Conservation (phyloP, 2,113 vertebrate species). For the Xiphophorus hellerii region DNA sequence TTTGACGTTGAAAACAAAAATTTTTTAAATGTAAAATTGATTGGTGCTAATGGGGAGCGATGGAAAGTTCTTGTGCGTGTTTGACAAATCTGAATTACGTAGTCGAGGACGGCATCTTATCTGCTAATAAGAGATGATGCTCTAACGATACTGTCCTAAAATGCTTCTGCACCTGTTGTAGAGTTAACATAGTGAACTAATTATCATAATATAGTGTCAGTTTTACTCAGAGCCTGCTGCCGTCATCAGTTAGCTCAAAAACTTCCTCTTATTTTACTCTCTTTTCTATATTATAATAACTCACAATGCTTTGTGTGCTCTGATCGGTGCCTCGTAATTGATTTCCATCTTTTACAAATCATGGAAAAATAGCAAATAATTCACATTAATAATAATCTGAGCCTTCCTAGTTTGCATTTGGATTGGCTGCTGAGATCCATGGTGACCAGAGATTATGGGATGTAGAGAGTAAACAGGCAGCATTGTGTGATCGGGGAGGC, state of each 20-base stretch:
- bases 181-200: not conserved
- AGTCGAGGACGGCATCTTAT: constrained; percentile 5
- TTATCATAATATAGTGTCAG: not conserved
- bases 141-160: not conserved
- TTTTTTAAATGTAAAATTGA: not conserved
- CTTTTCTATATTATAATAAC: not conserved
- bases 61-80: constrained; percentile 58
- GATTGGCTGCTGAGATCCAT: not conserved
- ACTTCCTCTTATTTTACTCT: constrained; percentile 12
- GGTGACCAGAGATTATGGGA: not conserved
- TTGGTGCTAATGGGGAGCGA: not conserved
- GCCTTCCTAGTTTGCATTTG: not conserved
- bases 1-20: not conserved
- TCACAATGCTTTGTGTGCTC: constrained; percentile 10
- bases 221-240: not conserved
- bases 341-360: not conserved
- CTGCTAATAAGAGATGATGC: not conserved
- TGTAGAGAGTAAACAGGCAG: not conserved
- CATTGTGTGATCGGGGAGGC: constrained; percentile 6
- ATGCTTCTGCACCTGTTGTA: not conserved
- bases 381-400: not conserved
- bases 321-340: constrained; percentile 16
- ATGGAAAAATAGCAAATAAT: not conserved
- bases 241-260: not conserved
- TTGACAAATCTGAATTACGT: constrained; percentile 69